Evolutionary conservation across 2,888 invertebrate genomes (phyloP).

Genomic region (Chrysolina americana): DNA sequence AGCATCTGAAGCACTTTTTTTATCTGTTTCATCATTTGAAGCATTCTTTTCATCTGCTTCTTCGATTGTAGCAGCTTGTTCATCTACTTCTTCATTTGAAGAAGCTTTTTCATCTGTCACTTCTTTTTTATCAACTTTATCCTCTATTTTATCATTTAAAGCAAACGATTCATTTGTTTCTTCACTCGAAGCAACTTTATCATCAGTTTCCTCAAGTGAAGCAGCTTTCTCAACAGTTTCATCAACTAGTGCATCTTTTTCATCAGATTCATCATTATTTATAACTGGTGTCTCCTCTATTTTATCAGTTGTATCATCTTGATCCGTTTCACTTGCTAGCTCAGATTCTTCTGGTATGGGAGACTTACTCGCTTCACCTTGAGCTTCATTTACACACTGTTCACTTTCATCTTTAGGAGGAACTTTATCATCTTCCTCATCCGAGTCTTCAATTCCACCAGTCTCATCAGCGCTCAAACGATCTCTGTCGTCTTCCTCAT

Average conservation of each 20-base stretch:
- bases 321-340: neutral
- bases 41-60: neutral
- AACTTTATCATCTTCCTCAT: constrained; percentile 8
- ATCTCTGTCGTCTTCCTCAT: constrained; percentile 33
- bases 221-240: neutral
- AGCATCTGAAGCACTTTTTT: neutral
- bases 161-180: constrained; percentile 1
- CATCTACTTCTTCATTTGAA: neutral
- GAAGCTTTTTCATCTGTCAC: neutral
- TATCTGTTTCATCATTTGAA: constrained; percentile 19
- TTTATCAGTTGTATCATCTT: neutral
- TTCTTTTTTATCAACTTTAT: constrained; percentile 14
- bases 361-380: neutral
- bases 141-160: neutral
- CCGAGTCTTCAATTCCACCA: constrained; percentile 25
- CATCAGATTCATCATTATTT: constrained; percentile 18
- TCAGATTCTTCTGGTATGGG: neutral
- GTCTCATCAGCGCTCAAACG: constrained; percentile 40
- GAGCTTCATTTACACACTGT: neutral
- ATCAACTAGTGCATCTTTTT: constrained; percentile 5
- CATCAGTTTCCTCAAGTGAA: constrained; percentile 10
- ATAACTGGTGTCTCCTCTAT: neutral
- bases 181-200: constrained; percentile 1
- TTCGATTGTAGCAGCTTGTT: constrained; percentile 16
- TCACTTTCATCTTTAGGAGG: neutral